Evolutionary conservation across 2,113 vertebrate genomes (phyloP).

Genomic region (Cervus canadensis): DNA sequence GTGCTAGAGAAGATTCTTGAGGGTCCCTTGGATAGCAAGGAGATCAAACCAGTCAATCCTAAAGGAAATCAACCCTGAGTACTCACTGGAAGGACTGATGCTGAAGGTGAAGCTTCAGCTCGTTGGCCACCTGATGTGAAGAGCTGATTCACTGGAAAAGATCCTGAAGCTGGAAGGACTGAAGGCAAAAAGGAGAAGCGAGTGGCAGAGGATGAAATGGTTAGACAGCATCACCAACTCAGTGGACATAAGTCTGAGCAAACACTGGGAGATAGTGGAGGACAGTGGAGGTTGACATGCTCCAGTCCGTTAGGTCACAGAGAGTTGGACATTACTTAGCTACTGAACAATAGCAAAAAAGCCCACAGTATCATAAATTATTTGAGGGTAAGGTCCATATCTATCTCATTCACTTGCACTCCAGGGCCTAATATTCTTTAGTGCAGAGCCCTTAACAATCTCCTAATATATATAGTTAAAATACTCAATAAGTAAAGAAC

Average conservation of each 20-base stretch:
- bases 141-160: background rate
- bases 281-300: background rate
- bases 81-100: background rate
- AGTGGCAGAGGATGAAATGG: background rate
- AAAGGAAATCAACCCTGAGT: background rate
- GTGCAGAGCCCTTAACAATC: background rate
- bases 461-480: background rate
- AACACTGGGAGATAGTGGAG: background rate
- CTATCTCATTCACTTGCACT: background rate
- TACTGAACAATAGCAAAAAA: background rate
- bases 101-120: background rate
- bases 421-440: background rate
- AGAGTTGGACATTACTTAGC: background rate
- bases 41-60: background rate
- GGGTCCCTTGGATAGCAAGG: background rate
- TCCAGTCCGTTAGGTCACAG: background rate
- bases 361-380: background rate
- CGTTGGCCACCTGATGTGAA: background rate
- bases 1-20: background rate
- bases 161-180: background rate
- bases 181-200: background rate
- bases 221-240: background rate
- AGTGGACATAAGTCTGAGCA: background rate
- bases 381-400: background rate
- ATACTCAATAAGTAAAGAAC: background rate